Evolutionary conservation across 23 tunicate genomes (phyloP), one percentile per base, ranked within the genome.

Genomic region (Styela plicata): DNA sequence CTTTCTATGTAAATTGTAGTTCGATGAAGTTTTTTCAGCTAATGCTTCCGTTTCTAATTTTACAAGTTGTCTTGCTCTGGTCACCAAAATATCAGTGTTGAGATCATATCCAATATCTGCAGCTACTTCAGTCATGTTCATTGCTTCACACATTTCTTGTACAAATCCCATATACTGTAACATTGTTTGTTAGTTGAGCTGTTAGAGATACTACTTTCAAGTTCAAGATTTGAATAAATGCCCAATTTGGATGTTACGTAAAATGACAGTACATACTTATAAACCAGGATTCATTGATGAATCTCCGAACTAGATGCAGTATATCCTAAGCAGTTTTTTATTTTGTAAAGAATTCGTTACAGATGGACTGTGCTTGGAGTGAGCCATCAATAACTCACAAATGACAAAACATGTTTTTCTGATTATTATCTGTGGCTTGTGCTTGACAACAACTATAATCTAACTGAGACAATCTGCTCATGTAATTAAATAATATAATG

Each of bases 11-110:
- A 89, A 84, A 74, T 73, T 76, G 74, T 82, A 74, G 36, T 93
- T 93, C 0, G 91, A 90, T 2, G 98, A 93, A 21, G 93, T 85
- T 63, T 95, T 95, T 63, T 95, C 97, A 19, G 94, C 89, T 22
- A 95, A 61, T 64, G 84, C 96, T 16, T 90, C 90, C 5, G 94
- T 63, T 63, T 95, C 95, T 61, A 95, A 63, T 63, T 86, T 89
- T 1, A 75, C 83, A 1, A 95, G 86, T 87, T 95, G 99, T 20
- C 62, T 80, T 32, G 99, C 99, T 80, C 99, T 68, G 31, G 95
- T 86, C 10, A 95, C 74, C 0, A 95, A 86, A 19, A 87, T 69
- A 74, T 95, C 99, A 3, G 99, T 95, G 80, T 93, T 83, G 84
- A 93, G 75, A 53, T 86, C 90, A 52, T 93, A 86, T 61, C 94